Evolutionary conservation across 2,888 invertebrate genomes (phyloP).

Genomic region (Orchestes rusci): DNA sequence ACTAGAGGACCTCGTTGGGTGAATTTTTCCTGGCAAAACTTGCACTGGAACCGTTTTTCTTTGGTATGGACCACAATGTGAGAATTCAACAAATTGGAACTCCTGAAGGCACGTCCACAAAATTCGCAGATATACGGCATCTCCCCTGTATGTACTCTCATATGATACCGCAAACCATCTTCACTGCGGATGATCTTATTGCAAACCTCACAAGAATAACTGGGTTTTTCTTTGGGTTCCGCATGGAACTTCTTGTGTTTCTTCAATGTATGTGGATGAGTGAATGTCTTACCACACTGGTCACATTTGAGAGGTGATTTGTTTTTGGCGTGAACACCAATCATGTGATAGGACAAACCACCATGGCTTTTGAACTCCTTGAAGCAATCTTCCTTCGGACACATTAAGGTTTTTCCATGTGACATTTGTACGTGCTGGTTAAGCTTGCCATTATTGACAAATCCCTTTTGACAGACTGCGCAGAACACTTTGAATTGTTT

Average conservation of each 20-base stretch:
- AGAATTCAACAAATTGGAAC: conserved; percentile 46
- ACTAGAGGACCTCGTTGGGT: conserved; percentile 20
- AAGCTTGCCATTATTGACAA: conserved; percentile 52
- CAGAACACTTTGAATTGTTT: conserved; percentile 53
- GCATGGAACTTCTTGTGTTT: conserved; percentile 22
- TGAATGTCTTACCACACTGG: conserved; percentile 15
- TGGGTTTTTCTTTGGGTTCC: conserved; percentile 9
- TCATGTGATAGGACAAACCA: conserved; percentile 20
- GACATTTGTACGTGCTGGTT: conserved; percentile 45
- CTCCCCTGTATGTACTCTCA: conserved; percentile 44
- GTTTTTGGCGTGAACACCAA: conserved; percentile 34
- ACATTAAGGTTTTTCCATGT: conserved; percentile 11
- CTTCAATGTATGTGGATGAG: conserved; percentile 17
- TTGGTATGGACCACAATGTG: conserved; percentile 50
- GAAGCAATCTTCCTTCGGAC: conserved; percentile 18
- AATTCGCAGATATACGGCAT: conserved; percentile 49
- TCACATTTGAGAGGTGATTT: conserved; percentile 10
- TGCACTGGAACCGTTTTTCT: conserved; percentile 36
- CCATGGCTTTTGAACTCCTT: conserved; percentile 21
- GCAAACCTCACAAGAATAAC: conserved; percentile 17
- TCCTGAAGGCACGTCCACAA: conserved; percentile 50
- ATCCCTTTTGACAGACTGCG: conserved; percentile 53
- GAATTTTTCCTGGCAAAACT: conserved; percentile 23
- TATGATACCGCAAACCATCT: conserved; percentile 37
- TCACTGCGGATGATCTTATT: conserved; percentile 22